These are phyloP conservation scores for Drosophila helvetica DNA, from an alignment of 2,888 invertebrate species.

Conservation along the genomic window DNA sequence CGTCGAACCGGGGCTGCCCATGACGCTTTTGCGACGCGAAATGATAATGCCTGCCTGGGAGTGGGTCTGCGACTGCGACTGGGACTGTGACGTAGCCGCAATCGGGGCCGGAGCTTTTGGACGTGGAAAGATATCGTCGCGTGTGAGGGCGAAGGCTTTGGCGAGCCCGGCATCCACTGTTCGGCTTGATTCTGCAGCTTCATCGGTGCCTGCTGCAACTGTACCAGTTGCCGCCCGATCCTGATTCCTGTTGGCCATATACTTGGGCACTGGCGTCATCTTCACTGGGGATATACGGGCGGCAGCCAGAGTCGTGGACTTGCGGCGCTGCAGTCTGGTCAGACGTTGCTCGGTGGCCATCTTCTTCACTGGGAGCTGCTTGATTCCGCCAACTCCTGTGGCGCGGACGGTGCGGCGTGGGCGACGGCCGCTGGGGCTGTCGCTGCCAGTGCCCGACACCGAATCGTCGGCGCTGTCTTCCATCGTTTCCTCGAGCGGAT, in stretches of 20 bases:
- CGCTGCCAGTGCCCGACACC: not conserved
- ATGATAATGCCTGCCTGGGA: not conserved
- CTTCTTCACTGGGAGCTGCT: constrained; percentile 46
- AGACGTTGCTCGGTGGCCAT: constrained; percentile 41
- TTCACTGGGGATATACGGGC: constrained; percentile 60
- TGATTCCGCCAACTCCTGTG: constrained; percentile 22
- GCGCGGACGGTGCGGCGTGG: constrained; percentile 27
- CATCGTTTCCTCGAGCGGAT: constrained; percentile 22
- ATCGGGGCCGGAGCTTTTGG: not conserved
- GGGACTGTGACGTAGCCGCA: not conserved
- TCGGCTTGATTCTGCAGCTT: too few species aligned
- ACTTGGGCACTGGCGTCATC: constrained; percentile 58
- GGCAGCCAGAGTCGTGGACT: constrained; percentile 54
- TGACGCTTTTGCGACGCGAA: not conserved
- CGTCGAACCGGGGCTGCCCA: not conserved
- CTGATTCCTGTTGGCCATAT: not conserved
- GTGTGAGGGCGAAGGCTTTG: not conserved
- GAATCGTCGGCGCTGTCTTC: constrained; percentile 41
- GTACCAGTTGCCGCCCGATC: too few species aligned
- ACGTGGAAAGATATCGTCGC: constrained; percentile 60
- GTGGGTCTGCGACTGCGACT: not conserved
- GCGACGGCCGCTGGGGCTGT: constrained; percentile 35
- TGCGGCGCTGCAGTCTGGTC: constrained; percentile 62
- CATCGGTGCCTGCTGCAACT: not conserved
- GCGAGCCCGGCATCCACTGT: not conserved